Percentiles rank a stretch among this genome's conserved stretches.
Conservation (phyloP, 1,140 invertebrate genomes). For the Bemisia tabaci region DNA sequence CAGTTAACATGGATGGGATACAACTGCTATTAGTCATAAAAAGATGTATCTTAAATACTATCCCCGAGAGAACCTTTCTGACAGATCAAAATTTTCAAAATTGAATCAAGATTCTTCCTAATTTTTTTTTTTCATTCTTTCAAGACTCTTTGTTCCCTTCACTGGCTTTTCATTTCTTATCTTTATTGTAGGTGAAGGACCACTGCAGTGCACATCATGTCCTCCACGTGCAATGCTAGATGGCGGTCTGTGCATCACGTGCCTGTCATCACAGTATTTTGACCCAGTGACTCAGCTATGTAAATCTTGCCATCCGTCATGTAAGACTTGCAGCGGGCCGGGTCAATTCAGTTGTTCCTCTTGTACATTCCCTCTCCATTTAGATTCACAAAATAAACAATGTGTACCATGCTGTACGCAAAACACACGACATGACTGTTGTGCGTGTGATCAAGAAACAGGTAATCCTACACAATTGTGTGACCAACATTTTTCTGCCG, state of each 20-base stretch:
- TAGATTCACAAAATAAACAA: constrained; percentile 54
- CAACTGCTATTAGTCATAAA: no score
- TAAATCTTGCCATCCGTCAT: constrained; percentile 49
- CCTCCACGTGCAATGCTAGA: constrained; percentile 55
- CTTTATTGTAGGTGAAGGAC: constrained; percentile 42
- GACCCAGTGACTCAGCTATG: constrained; percentile 51
- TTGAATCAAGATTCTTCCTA: neutral
- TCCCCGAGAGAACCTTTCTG: no score
- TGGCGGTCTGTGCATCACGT: constrained; percentile 56
- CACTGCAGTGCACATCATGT: constrained; percentile 54
- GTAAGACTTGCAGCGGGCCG: constrained; percentile 50
- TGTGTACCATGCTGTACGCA: constrained; percentile 52
- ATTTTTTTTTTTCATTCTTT: constrained; percentile 4
- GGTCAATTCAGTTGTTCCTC: constrained; percentile 51
- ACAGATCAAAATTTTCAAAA: no score
- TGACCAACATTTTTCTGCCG: neutral
- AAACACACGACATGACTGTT: constrained; percentile 40
- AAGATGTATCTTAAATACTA: no score
- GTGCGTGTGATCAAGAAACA: constrained; percentile 48
- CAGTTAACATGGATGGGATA: no score
- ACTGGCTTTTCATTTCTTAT: constrained; percentile 1
- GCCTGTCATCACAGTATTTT: constrained; percentile 54
- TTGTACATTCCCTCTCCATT: constrained; percentile 44
- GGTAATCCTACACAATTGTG: constrained; percentile 34
- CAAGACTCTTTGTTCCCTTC: constrained; percentile 20